phyloP scores from a whole-genome alignment of 2,113 vertebrate genomes.

The Pitta sordida region DNA sequence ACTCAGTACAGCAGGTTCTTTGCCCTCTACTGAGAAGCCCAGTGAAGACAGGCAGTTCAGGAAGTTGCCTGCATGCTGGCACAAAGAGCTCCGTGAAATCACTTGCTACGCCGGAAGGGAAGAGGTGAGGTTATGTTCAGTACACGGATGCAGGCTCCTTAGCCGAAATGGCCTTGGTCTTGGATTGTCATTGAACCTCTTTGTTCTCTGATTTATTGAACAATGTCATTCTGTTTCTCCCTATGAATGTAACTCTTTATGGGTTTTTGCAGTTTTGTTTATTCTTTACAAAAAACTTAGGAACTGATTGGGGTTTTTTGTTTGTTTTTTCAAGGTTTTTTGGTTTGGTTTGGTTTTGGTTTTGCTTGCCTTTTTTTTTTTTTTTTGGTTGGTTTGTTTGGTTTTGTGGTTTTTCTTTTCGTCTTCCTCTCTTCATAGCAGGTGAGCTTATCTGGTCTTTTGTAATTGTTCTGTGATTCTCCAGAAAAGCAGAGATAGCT shows the following conservation, averaged over 20 bases:
- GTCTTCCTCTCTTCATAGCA: neutral
- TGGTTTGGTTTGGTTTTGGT: neutral
- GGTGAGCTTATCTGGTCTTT: neutral
- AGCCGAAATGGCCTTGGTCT: neutral
- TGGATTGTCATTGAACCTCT: neutral
- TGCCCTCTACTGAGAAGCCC: neutral
- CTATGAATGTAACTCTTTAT: neutral
- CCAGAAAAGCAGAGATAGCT: neutral
- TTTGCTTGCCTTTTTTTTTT: neutral
- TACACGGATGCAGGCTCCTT: neutral
- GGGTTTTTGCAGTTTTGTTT: neutral
- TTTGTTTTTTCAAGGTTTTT: neutral
- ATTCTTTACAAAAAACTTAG: neutral
- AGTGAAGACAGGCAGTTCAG: neutral
- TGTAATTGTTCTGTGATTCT: neutral
- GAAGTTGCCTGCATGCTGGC: neutral
- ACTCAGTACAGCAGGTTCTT: neutral
- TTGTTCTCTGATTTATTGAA: constrained; percentile 38
- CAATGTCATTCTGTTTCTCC: neutral
- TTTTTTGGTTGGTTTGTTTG: neutral
- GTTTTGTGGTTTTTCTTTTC: neutral
- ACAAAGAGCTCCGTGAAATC: neutral
- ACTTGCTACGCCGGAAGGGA: neutral
- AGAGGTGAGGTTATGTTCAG: neutral
- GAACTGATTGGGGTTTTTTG: neutral